Evolutionary conservation across 2,888 invertebrate genomes (phyloP), one percentile per base, ranked within the genome.

Genomic region (Microchrysa polita): DNA sequence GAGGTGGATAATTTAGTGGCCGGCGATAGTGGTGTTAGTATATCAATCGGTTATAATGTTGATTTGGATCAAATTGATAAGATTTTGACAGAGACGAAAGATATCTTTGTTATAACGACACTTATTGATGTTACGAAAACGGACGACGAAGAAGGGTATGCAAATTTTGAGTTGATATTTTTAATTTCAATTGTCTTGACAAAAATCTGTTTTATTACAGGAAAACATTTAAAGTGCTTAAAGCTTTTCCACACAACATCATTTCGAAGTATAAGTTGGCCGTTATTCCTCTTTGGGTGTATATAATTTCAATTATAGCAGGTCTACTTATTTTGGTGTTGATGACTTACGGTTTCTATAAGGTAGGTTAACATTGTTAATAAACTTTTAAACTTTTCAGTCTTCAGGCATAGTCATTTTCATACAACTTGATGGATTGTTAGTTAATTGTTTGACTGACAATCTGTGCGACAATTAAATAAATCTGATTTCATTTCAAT

Each of bases 261-360:
- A 82, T 85, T 75, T 84, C 83, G n/a, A 84, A 84, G 74, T 82
- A 84, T 80, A 79, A 82, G 71, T 76, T 80, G 2, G 79, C 79
- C 4, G 76, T 75, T 7, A 79, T 83, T 20, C 84, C 83, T 22
- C 80, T 84, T 16, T 87, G 87, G 87, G 82, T 86, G 57, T 83
- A 83, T 67, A 83, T 87, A 52, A 74, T 86, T 1, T 82, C 87
- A 1, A 80, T 83, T 18, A 75, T 87, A 10, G 82, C 82, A 52
- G 87, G 87, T 14, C 77, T 87, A 10, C 65, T 87, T 52, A 74
- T 86, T 9, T 78, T 87, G 42, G 79, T 84, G 1, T 77, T 84
- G 10, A 73, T 87, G 1, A 82, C 81, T 20, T 82, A 86, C 23
- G 82, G 78, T 71, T 80, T 87, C 78, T 82, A 85, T 59, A 83